Base-by-base conservation (phyloP, 2,113 vertebrate species). In the Anguilla japonica region DNA sequence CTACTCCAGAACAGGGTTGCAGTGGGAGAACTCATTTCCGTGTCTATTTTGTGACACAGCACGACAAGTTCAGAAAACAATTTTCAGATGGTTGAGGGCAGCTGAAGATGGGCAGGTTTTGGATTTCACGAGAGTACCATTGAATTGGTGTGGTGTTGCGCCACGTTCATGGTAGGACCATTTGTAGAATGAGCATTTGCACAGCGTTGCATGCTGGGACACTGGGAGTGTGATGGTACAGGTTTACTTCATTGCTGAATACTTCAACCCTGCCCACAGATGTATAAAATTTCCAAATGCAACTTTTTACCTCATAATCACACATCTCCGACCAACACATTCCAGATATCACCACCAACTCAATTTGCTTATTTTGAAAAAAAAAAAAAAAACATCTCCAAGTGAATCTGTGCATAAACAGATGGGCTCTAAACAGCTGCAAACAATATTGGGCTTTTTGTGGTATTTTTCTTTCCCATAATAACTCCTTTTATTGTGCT, bases 401-500 rank as follows among this genome's bases (percentile, higher is more conserved):
- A 26, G 34, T 22, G 63, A 41, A 41, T 26, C n/a, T 53, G 57
- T 29, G 22, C 5, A n/a, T 63, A 50, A 82, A 39, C 50, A 78
- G n/a, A 79, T 34, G 4, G n/a, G 43, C 22, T 5, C 39, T 1
- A 9, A 26, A 53, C 84, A 56, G 26, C 71, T 80, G 39, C 86
- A 79, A 83, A 18, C 40, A 63, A 26, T 53, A 56, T 40, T 16
- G 40, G 46, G 71, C 75, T 29, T 75, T 46, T 26, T 79, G 82
- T 53, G 53, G 13, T 53, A 18, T 79, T 39, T 84, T 41, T 34
- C 20, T 41, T 43, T 40, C 18, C 46, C 29, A 26, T n/a, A 75
- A 60, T 79, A 41, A 88, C 18, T 43, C 46, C 75, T 56, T 75
- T n/a, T n/a, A 39, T 78, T 78, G 80, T 18, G 43, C 82, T 67